phyloP scores from a whole-genome alignment of 1,140 invertebrate genomes.

The Danaus plexippus region DNA sequence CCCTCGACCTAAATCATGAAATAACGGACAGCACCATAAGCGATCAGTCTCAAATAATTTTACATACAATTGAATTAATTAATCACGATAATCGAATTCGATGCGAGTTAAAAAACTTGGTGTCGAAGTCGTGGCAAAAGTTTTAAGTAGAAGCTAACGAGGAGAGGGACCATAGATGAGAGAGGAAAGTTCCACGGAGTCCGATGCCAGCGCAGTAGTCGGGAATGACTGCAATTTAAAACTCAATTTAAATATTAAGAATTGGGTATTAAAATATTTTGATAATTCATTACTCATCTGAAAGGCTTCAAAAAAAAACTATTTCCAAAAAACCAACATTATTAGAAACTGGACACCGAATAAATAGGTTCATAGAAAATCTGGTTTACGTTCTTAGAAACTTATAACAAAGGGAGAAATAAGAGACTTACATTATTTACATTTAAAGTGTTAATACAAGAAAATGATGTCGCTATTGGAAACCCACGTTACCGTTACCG shows the following conservation, averaged over 20 bases:
- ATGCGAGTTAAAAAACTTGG: slow-evolving; percentile 65
- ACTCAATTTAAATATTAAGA: slow-evolving; percentile 63
- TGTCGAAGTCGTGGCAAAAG: slow-evolving; percentile 50
- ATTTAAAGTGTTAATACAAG: slow-evolving; percentile 41
- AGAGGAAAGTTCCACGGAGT: slow-evolving; percentile 57
- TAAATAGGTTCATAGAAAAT: no score
- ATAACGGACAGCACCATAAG: slow-evolving; percentile 50
- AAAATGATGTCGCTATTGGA: slow-evolving; percentile 40
- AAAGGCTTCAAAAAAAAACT: no score
- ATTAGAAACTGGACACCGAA: no score
- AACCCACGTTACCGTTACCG: slow-evolving; percentile 43
- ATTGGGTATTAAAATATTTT: slow-evolving; percentile 52
- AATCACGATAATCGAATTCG: slow-evolving; percentile 59
- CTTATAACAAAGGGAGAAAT: slow-evolving; percentile 27
- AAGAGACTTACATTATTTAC: slow-evolving; percentile 38
- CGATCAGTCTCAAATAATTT: slow-evolving; percentile 50
- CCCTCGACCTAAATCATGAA: slow-evolving; percentile 52
- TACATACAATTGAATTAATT: slow-evolving; percentile 68
- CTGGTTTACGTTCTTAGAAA: no score
- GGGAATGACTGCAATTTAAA: slow-evolving; percentile 70
- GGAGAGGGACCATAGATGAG: slow-evolving; percentile 57
- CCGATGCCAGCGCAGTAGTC: slow-evolving; percentile 48
- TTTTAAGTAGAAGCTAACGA: slow-evolving; percentile 70
- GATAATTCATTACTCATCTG: neutral
- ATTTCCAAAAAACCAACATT: no score